Evolutionary conservation across 2,888 invertebrate genomes (phyloP), one percentile per base, ranked within the genome.

Genomic region (Anthrax anthrax): DNA sequence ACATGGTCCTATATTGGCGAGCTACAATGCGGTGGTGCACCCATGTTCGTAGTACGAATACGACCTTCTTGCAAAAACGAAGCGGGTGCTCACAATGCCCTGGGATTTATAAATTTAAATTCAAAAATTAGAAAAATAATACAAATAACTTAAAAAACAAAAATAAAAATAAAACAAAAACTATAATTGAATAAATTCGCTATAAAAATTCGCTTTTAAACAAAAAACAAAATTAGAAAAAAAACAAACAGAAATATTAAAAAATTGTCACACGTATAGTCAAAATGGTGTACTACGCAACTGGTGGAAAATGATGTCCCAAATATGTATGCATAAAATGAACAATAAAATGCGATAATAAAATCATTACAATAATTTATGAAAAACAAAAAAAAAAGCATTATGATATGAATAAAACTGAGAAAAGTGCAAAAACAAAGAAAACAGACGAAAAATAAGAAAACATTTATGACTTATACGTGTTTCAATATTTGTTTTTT

Each of bases 11-110:
- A 72, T 74, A 72, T 80, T 81, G 78, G 78, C 78, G 77, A 80
- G 78, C 75, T 81, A 74, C 70, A 73, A 72, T 71, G 75, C 81
- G 74, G 81, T 81, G 78, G 81, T 81, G 76, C 81, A 81, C 80
- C 81, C 81, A 80, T 81, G 81, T 77, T 81, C 81, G 80, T 81
- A 81, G 80, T 80, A 69, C 69, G 67, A 69, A 66, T 67, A 68
- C 68, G 69, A 68, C 77, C 70, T 70, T 78, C 69, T 77, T 78
- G 78, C 78, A 78, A 78, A 78, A 78, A 78, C 78, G 78, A 78
- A 78, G 78, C 77, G 77, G 77, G 77, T 78, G 77, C 78, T 78
- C 77, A 78, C 78, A 77, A 73, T 74, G 69, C 69, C 69, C 69
- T 69, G 69, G 69, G 68, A 69, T 67, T 67, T 66, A n/a, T n/a